These are phyloP conservation scores for Araneus ventricosus DNA, from an alignment of 1,140 invertebrate genomes.

Conservation along the genomic window DNA sequence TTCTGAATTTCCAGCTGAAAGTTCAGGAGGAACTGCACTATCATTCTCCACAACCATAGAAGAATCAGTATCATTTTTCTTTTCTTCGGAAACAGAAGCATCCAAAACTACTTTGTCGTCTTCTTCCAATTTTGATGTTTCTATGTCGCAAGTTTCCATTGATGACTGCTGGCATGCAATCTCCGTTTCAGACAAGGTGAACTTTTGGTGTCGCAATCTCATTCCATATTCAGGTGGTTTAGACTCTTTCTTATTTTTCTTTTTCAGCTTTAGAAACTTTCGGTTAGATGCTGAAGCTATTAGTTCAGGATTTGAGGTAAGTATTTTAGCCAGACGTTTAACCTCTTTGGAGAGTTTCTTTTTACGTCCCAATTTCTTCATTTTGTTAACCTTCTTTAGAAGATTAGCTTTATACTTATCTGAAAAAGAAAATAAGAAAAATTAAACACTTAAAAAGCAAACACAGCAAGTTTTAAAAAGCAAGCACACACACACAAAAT, in stretches of 20 bases:
- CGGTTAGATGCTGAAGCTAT: constrained; percentile 61
- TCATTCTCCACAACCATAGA: background rate
- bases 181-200: constrained; percentile 39
- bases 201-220: constrained; percentile 65
- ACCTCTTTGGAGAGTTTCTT: constrained; percentile 68
- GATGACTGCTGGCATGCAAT: constrained; percentile 39
- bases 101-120: background rate
- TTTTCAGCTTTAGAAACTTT: constrained; percentile 66
- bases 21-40: background rate
- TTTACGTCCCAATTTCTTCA: constrained; percentile 54
- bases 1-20: background rate
- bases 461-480: too few relatives aligned
- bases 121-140: background rate
- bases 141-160: background rate
- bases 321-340: constrained; percentile 65
- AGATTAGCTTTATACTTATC: constrained; percentile 53
- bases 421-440: background rate
- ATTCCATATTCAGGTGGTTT: constrained; percentile 56
- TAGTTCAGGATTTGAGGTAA: constrained; percentile 61
- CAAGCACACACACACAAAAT: too few relatives aligned
- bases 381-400: constrained; percentile 64
- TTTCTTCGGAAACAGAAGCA: background rate
- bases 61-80: background rate
- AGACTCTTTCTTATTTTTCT: constrained; percentile 50
- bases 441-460: background rate